A percentile compares a stretch with the other conserved stretches of the same genome.
Conservation (phyloP, 2,888 invertebrate species). For the Acrobasis suavella region DNA sequence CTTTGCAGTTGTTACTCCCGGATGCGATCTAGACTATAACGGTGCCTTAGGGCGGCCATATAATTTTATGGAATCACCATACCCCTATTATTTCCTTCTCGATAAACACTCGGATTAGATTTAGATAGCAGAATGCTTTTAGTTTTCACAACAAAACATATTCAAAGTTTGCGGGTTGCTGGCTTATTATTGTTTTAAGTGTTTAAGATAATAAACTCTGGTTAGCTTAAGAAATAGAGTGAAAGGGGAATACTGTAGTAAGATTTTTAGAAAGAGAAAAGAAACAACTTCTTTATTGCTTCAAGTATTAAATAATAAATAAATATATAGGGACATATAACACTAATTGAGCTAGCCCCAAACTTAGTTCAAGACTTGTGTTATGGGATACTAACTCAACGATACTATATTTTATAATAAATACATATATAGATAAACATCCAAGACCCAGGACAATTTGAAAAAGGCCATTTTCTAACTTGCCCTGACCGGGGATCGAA, state of each 20-base stretch:
- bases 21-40: constrained; percentile 1
- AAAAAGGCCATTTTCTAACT: no score
- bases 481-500: no score
- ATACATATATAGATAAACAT: no score
- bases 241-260: background rate
- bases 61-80: constrained; percentile 21
- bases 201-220: background rate
- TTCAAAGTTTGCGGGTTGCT: constrained; percentile 11
- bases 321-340: no score
- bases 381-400: no score
- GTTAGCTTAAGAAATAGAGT: background rate
- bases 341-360: no score
- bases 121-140: constrained; percentile 19
- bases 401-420: no score
- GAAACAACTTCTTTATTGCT: no score
- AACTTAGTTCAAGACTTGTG: no score
- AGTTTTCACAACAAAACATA: constrained; percentile 19
- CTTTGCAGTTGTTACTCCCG: background rate
- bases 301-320: no score
- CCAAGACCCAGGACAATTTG: no score
- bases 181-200: constrained; percentile 14
- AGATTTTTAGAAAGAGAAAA: background rate
- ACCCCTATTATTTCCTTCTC: constrained; percentile 21
- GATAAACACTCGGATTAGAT: constrained; percentile 23
- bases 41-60: constrained; percentile 16